phyloP scores from a whole-genome alignment of 2,888 invertebrate genomes.

The Heliconius sara region DNA sequence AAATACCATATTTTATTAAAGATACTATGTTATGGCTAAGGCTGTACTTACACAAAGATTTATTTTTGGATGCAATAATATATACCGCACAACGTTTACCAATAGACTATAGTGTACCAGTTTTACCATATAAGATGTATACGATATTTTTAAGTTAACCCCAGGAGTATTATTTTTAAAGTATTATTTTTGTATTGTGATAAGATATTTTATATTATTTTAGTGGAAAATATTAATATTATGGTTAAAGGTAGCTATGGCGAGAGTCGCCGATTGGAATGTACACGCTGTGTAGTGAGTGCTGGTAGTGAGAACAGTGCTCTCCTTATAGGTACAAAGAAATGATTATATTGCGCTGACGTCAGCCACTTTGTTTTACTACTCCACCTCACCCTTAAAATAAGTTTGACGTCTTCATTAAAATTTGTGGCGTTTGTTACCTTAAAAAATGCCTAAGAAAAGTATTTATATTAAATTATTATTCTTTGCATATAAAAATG shows the following conservation, averaged over 20 bases:
- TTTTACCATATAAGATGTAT: conserved; percentile 72
- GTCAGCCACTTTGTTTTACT: conserved; percentile 59
- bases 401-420: neutral
- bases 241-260: conserved; percentile 72
- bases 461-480: conserved; percentile 14
- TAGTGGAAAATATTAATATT: conserved; percentile 76
- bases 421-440: neutral
- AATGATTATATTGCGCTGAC: conserved; percentile 80
- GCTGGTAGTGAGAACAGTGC: conserved; percentile 69
- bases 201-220: conserved; percentile 79
- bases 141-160: conserved; percentile 76
- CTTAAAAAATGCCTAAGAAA: neutral
- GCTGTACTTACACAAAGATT: conserved; percentile 64
- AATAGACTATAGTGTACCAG: conserved; percentile 56
- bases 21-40: conserved; percentile 53
- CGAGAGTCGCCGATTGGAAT: conserved; percentile 68
- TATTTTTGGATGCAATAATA: conserved; percentile 56
- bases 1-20: conserved; percentile 56
- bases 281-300: conserved; percentile 77
- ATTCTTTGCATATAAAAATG: conserved; percentile 26
- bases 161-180: conserved; percentile 79
- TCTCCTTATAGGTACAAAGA: conserved; percentile 82
- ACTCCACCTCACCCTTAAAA: conserved; percentile 12
- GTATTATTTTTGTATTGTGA: conserved; percentile 80
- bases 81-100: conserved; percentile 61